Conservation (phyloP, 2,797 vertebrate species). For the Austrolebias charrua region DNA sequence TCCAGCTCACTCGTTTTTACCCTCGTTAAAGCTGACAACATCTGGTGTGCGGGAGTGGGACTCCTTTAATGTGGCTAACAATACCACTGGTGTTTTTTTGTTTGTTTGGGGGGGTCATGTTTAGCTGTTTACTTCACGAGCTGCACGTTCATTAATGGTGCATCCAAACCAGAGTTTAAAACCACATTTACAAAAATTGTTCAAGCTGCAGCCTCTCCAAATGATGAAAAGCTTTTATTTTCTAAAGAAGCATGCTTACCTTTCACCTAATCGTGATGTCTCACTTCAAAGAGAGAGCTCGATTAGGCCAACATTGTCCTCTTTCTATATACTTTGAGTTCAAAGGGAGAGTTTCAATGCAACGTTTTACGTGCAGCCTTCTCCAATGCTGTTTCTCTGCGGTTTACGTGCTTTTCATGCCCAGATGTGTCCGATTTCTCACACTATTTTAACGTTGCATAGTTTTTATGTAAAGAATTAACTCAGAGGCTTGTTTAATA, state of each 20-base stretch:
- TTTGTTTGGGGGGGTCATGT: neutral
- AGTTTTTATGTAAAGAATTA: slow-evolving; percentile 37
- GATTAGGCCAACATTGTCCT: slow-evolving; percentile 84
- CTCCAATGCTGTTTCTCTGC: slow-evolving; percentile 80
- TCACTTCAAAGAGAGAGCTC: slow-evolving; percentile 83
- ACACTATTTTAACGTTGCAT: slow-evolving; percentile 27
- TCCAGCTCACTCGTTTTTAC: slow-evolving; percentile 68
- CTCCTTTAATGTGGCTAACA: slow-evolving; percentile 78
- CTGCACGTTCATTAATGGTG: slow-evolving; percentile 68
- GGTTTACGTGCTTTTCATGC: slow-evolving; percentile 78
- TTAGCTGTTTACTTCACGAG: slow-evolving; percentile 73
- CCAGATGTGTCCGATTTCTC: slow-evolving; percentile 64
- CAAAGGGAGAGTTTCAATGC: slow-evolving; percentile 84
- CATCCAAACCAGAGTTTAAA: slow-evolving; percentile 71
- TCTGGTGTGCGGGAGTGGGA: slow-evolving; percentile 67
- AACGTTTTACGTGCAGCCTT: slow-evolving; percentile 78
- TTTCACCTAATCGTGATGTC: slow-evolving; percentile 84
- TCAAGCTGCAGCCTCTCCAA: slow-evolving; percentile 73
- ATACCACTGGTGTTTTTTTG: slow-evolving; percentile 60
- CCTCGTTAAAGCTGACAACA: slow-evolving; percentile 78
- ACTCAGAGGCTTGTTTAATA: slow-evolving; percentile 32
- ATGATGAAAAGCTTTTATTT: slow-evolving; percentile 83
- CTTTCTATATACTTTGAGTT: slow-evolving; percentile 82
- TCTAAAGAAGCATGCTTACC: slow-evolving; percentile 79
- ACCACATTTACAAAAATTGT: slow-evolving; percentile 73